Percentiles rank a stretch among this genome's conserved stretches.
phyloP scores from a whole-genome alignment of 2,888 invertebrate species.

The Hedya salicella region DNA sequence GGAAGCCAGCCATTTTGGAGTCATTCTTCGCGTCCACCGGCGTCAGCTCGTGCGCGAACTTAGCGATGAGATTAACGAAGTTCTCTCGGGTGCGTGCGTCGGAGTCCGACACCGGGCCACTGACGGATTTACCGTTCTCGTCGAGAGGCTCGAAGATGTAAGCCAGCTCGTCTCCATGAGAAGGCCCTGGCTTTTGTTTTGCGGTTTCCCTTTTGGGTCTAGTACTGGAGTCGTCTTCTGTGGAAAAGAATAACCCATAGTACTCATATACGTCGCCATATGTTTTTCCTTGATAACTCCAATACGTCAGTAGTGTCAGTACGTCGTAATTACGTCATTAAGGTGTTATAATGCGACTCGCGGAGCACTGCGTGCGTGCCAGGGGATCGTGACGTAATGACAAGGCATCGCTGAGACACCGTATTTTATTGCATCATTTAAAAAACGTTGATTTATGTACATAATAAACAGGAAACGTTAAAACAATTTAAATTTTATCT shows the following conservation, averaged over 20 bases:
- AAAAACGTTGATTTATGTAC: too few species aligned
- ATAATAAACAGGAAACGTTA: too few species aligned
- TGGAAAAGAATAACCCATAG: constrained; percentile 24
- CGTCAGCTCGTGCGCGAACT: constrained; percentile 85
- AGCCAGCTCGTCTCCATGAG: constrained; percentile 90
- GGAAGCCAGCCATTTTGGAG: constrained; percentile 53
- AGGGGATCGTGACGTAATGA: too few species aligned
- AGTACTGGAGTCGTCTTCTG: constrained; percentile 37
- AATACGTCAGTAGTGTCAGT: too few species aligned
- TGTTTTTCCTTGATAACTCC: too few species aligned
- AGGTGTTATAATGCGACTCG: too few species aligned
- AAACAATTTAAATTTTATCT: too few species aligned
- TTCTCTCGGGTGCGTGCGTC: constrained; percentile 87
- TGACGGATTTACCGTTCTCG: constrained; percentile 83
- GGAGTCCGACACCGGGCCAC: constrained; percentile 70
- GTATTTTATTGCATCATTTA: too few species aligned
- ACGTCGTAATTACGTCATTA: too few species aligned
- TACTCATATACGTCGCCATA: too few species aligned
- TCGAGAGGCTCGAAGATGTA: constrained; percentile 89
- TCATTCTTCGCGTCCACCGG: constrained; percentile 51
- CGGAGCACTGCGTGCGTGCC: too few species aligned
- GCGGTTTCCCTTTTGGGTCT: constrained; percentile 21
- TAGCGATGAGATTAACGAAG: constrained; percentile 87
- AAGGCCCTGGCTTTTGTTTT: constrained; percentile 68
- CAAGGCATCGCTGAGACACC: too few species aligned